Conservation (phyloP, 2,888 invertebrate species). For the Arrhopalites spinosus region DNA sequence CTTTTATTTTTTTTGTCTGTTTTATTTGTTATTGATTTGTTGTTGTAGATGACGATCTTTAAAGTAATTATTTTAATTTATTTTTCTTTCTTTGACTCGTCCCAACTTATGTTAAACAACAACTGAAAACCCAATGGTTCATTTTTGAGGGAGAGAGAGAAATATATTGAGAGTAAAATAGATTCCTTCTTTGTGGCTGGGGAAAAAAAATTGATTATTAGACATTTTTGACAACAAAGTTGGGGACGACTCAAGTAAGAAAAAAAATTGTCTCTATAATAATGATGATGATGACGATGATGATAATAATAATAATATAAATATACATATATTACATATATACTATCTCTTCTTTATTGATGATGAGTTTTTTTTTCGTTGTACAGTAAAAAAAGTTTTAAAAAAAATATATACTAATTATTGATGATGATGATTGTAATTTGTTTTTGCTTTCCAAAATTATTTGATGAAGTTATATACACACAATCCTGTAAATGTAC, state of each 20-base stretch:
- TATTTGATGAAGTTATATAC: background rate
- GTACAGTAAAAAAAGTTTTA: conserved; percentile 1
- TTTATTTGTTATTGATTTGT: background rate
- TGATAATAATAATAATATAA: background rate
- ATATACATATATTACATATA: background rate
- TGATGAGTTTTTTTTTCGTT: conserved; percentile 7
- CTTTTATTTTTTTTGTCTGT: too few relatives aligned
- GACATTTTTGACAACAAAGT: background rate
- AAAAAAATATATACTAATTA: background rate
- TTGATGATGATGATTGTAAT: conserved; percentile 4
- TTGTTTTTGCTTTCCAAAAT: background rate
- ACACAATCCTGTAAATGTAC: background rate
- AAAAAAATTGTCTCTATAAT: background rate
- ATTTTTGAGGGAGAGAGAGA: background rate
- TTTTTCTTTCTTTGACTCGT: background rate
- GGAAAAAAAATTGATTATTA: background rate
- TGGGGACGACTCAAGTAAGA: background rate
- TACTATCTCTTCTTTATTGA: conserved; percentile 1
- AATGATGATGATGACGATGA: conserved; percentile 9
- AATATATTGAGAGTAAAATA: background rate
- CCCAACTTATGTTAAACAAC: background rate
- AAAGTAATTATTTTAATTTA: too few relatives aligned
- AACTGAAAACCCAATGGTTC: too few relatives aligned
- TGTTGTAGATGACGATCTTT: background rate
- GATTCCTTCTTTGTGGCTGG: background rate